phyloP scores from a whole-genome alignment of 2,113 vertebrate species.

The Galemys pyrenaicus region DNA sequence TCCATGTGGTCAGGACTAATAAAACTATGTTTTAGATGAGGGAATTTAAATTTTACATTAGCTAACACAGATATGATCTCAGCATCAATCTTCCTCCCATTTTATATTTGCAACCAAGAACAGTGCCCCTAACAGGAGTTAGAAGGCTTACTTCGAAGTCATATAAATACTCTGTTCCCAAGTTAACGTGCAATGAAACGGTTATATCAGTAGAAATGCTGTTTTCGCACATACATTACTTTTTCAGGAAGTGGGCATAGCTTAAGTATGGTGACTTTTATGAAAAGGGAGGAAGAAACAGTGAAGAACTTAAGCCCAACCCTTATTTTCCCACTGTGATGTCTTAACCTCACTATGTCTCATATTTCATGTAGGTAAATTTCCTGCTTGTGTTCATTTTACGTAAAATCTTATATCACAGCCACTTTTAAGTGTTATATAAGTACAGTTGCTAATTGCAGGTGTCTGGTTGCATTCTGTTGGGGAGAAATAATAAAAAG shows the following conservation, averaged over 20 bases:
- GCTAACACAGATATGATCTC: neutral
- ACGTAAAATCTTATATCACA: neutral
- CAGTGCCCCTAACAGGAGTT: neutral
- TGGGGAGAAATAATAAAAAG: conserved; percentile 7
- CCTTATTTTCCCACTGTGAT: neutral
- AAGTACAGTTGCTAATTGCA: conserved; percentile 4
- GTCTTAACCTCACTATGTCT: neutral
- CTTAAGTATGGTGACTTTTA: neutral
- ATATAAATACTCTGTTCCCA: conserved; percentile 21
- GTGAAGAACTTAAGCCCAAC: neutral
- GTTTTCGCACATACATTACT: neutral
- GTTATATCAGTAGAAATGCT: neutral
- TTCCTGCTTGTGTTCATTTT: conserved; percentile 24
- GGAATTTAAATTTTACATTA: conserved; percentile 1
- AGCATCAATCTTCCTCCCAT: neutral
- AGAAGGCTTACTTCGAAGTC: neutral
- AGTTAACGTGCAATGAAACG: neutral
- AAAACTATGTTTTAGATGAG: neutral
- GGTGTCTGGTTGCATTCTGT: neutral
- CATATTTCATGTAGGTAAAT: neutral
- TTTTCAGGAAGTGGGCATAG: neutral
- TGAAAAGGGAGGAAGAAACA: neutral
- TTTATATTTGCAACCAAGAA: neutral
- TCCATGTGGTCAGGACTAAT: neutral
- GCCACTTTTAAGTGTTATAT: neutral